Evolutionary conservation across 2,888 invertebrate genomes (phyloP).

Genomic region (Polyommatus icarus): DNA sequence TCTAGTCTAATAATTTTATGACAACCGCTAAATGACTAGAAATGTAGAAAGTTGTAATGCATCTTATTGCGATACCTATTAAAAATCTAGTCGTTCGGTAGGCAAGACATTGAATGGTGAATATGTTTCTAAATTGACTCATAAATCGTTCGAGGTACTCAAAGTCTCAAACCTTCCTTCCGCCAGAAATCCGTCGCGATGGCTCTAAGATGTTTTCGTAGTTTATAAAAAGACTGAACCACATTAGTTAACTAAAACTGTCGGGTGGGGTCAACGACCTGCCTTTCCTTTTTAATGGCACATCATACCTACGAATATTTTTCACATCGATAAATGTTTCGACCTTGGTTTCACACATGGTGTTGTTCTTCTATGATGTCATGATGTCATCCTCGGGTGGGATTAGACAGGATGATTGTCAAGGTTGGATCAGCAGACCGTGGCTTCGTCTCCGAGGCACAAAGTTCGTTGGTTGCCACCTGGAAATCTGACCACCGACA

Average conservation of each 20-base stretch:
- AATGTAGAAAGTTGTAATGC: constrained; percentile 59
- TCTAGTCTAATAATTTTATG: constrained; percentile 39
- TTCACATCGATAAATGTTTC: constrained; percentile 58
- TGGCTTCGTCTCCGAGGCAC: constrained; percentile 60
- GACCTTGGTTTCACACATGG: constrained; percentile 62
- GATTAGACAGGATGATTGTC: constrained; percentile 67
- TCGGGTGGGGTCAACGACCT: constrained; percentile 65
- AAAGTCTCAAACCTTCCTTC: constrained; percentile 39
- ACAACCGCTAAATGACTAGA: constrained; percentile 50
- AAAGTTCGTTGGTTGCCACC: constrained; percentile 67
- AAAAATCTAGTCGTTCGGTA: constrained; percentile 30
- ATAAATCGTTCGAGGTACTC: constrained; percentile 23
- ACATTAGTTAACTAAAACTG: constrained; percentile 60
- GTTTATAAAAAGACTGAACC: constrained; percentile 62
- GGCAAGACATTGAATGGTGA: constrained; percentile 3
- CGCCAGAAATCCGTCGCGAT: constrained; percentile 51
- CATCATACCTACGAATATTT: constrained; percentile 45
- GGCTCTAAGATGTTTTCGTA: constrained; percentile 54
- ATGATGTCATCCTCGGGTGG: constrained; percentile 70
- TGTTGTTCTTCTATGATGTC: constrained; percentile 67
- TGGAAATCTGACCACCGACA: constrained; percentile 63
- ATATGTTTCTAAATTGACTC: background rate
- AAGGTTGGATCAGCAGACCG: constrained; percentile 75
- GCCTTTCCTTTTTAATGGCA: constrained; percentile 73
- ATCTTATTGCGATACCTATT: background rate